Conservation (phyloP, 2,888 invertebrate genomes). For the Achlya flavicornis region DNA sequence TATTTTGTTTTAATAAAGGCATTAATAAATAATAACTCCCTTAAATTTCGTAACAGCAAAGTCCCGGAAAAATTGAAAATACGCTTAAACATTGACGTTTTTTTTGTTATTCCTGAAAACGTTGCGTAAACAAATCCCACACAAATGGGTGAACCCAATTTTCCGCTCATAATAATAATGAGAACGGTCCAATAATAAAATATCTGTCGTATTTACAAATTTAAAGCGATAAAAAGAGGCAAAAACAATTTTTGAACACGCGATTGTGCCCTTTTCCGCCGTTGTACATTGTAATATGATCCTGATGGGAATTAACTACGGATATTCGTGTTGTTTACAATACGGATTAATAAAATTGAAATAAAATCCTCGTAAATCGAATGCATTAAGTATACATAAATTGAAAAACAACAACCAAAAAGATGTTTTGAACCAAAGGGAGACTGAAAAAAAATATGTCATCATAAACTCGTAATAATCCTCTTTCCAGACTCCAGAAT, state of each 20-base stretch:
- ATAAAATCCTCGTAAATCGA: constrained; percentile 43
- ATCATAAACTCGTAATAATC: too few relatives aligned
- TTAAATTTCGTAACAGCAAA: too few relatives aligned
- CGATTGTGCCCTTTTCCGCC: constrained; percentile 41
- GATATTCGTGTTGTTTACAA: constrained; percentile 38
- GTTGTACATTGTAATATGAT: constrained; percentile 56
- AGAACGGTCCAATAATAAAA: constrained; percentile 25
- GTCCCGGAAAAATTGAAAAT: too few relatives aligned
- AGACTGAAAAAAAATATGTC: too few relatives aligned
- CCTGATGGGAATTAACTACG: constrained; percentile 45
- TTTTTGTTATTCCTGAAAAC: neutral
- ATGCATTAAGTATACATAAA: neutral
- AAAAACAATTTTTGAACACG: constrained; percentile 56
- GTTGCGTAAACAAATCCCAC: constrained; percentile 8
- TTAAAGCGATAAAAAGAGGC: constrained; percentile 58
- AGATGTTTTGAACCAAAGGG: neutral
- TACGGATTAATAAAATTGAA: constrained; percentile 46
- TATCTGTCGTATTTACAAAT: constrained; percentile 41
- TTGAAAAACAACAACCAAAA: neutral
- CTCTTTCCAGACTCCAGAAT: too few relatives aligned
- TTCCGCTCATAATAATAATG: constrained; percentile 30
- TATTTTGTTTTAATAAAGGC: too few relatives aligned
- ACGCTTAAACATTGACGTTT: too few relatives aligned
- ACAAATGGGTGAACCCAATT: constrained; percentile 24
- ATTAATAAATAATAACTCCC: too few relatives aligned